A percentile compares a stretch with the other conserved stretches of the same genome.
Evolutionary conservation across 2,797 vertebrate species (phyloP).

Genomic region (Sus cebifrons): DNA sequence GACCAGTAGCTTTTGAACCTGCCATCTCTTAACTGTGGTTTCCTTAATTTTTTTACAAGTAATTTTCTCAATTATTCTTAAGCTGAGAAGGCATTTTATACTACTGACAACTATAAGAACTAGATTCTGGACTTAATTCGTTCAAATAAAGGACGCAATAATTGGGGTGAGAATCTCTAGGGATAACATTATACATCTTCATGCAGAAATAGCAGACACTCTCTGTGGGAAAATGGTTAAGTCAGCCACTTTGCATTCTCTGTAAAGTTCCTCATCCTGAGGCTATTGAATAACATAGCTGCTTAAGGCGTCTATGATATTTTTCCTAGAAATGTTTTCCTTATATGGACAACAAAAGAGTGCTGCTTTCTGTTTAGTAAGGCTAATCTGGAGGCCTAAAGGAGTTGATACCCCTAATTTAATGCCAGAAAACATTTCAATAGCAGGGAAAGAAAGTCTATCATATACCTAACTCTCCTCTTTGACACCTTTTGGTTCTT

Average conservation of each 20-base stretch:
- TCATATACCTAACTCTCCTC: not conserved
- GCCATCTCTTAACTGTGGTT: slow-evolving; percentile 21
- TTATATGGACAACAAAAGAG: slow-evolving; percentile 51
- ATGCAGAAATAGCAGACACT: slow-evolving; percentile 27
- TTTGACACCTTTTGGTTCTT: not conserved
- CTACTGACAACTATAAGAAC: slow-evolving; percentile 16
- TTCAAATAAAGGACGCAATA: slow-evolving; percentile 50
- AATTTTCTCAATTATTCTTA: slow-evolving; percentile 63
- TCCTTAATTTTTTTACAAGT: slow-evolving; percentile 58
- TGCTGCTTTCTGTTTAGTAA: not conserved
- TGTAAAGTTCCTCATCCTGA: slow-evolving; percentile 25
- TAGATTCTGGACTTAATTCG: slow-evolving; percentile 50
- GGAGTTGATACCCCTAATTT: slow-evolving; percentile 9
- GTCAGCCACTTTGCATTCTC: slow-evolving; percentile 58
- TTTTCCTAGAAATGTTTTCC: slow-evolving; percentile 60
- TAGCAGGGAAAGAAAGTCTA: not conserved
- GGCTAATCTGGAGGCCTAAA: not conserved
- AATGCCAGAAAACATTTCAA: not conserved
- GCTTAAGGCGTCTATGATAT: not conserved
- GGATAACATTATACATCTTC: slow-evolving; percentile 60
- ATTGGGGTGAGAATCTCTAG: slow-evolving; percentile 49
- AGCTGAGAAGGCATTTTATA: slow-evolving; percentile 47
- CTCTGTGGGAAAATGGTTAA: slow-evolving; percentile 53
- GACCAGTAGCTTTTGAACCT: slow-evolving; percentile 24
- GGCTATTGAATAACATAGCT: slow-evolving; percentile 40